Base-by-base conservation (phyloP, 1,140 invertebrate species). In the Bombus haemorrhoidalis region DNA sequence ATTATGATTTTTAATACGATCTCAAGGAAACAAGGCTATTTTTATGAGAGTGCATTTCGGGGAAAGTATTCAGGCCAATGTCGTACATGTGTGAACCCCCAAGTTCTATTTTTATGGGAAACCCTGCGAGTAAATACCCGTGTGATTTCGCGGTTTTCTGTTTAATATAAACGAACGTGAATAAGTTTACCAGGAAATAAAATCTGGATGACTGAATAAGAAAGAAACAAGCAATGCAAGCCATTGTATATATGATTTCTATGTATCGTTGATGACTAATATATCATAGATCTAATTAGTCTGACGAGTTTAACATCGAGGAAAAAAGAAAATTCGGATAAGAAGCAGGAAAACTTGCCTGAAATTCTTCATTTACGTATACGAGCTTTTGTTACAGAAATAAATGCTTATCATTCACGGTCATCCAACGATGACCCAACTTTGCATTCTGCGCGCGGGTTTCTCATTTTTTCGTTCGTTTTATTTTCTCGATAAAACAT, bases 31-130 rank as follows among this genome's bases (percentile, higher is more conserved):
- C 28, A 32, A 22, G 34, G 76, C 73, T 85, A 85, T 85, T 85
- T 85, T 80, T 85, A 85, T 71, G 47, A 68, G 68, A 10, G 9
- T 80, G 83, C 68, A 80, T 80, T 80, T 85, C 62, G 18, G 28
- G 39, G 76, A 80, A 85, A 47, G 57, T 85, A 85, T 85, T 85
- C 22, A 37, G 83, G 83, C 68, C 83, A 85, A 85, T 85, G 83
- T 85, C 83, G 76, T 28, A 22, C n/a, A 73, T 28, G 22, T 43
- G 57, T 68, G 32, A 72, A 79, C 68, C 32, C 68, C 15, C 32
- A 25, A 39, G 28, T 62, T 85, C 83, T 85, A 85, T 85, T 85
- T 85, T 80, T 85, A 85, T 85, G 77, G 83, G 68, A 62, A 47
- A 80, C 32, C 66, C 75, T 57, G 43, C 15, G 28, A 41, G 37